Conservation (phyloP, 2,113 vertebrate genomes). For the Kobus ellipsiprymnus region DNA sequence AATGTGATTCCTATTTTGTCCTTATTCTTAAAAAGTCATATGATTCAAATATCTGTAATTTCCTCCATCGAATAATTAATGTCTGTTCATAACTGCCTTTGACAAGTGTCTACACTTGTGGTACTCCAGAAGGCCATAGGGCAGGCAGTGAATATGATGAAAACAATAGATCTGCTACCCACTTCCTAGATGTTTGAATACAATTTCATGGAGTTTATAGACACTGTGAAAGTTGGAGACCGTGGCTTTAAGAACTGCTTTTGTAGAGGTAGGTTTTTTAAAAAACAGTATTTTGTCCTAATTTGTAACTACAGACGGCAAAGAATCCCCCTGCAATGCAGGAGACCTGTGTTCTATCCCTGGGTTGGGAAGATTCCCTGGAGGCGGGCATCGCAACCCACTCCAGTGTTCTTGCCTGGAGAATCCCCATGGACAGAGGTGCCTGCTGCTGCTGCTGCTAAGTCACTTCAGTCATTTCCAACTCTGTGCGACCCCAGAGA, state of each 20-base stretch:
- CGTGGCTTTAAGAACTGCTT: background rate
- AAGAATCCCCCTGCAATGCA: background rate
- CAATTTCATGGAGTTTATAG: background rate
- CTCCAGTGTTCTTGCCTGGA: background rate
- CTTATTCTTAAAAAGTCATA: slow-evolving; percentile 26
- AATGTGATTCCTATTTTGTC: slow-evolving; percentile 34
- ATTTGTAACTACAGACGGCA: background rate
- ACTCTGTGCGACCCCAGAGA: too few relatives aligned
- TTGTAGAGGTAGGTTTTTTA: background rate
- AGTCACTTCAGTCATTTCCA: too few relatives aligned
- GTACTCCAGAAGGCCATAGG: background rate
- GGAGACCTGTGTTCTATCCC: background rate
- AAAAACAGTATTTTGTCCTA: background rate
- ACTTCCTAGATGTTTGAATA: slow-evolving; percentile 3
- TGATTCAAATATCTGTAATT: slow-evolving; percentile 27
- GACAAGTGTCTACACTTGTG: background rate
- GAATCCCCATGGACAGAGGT: background rate
- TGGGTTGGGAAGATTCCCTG: background rate
- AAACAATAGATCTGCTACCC: background rate
- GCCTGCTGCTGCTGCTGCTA: background rate
- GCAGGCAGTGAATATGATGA: background rate
- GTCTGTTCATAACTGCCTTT: background rate
- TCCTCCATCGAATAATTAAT: background rate
- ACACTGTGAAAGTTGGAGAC: background rate
- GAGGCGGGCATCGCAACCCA: background rate